Conservation (phyloP, 92 coral and sea anemone genomes). For the Parazoanthus atlanticus region DNA sequence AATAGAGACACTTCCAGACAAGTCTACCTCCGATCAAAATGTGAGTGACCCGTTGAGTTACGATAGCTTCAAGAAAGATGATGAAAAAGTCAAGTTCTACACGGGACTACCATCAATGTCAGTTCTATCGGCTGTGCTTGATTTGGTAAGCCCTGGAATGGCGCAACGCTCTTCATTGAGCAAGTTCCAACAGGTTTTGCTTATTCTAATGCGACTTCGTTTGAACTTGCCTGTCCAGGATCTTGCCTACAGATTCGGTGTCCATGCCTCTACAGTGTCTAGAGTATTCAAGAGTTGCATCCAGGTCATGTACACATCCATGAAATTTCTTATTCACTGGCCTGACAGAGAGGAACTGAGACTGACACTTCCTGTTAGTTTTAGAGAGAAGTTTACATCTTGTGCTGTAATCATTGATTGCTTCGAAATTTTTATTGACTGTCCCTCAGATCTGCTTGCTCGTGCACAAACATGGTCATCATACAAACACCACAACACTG, state of each 20-base stretch:
- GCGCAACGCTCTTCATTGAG: slow-evolving; percentile 19
- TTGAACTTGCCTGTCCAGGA: too few species aligned
- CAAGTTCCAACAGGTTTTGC: slow-evolving; percentile 43
- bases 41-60: neutral
- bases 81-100: slow-evolving; percentile 47
- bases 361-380: slow-evolving; percentile 59
- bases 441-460: slow-evolving; percentile 56
- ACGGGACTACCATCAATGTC: slow-evolving; percentile 46
- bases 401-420: slow-evolving; percentile 58
- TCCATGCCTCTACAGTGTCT: too few species aligned
- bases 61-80: slow-evolving; percentile 39
- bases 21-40: neutral
- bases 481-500: neutral
- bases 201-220: slow-evolving; percentile 47
- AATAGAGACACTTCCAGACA: neutral
- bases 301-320: too few species aligned
- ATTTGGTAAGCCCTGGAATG: slow-evolving; percentile 47
- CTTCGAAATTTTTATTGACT: slow-evolving; percentile 70
- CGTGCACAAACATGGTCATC: slow-evolving; percentile 66
- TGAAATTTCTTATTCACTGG: too few species aligned
- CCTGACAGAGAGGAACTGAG: slow-evolving; percentile 54
- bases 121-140: slow-evolving; percentile 49
- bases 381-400: slow-evolving; percentile 53
- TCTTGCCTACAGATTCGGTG: too few species aligned
- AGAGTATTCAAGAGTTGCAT: too few species aligned